These are phyloP conservation scores for Taurulus bubalis DNA, from an alignment of 2,113 vertebrate genomes.

Conservation along the genomic window DNA sequence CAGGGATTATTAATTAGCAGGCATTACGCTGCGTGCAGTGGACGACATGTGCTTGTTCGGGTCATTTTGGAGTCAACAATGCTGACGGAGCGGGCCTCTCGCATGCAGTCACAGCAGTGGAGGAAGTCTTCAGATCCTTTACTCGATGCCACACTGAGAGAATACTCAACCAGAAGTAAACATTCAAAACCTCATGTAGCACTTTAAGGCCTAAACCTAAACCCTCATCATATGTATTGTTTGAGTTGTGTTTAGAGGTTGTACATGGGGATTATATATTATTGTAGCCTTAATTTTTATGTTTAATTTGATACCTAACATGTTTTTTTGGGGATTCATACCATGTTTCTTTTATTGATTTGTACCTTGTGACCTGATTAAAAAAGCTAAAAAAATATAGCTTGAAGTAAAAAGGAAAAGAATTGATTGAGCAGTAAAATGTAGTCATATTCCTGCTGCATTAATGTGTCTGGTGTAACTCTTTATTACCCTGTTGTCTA, in stretches of 20 bases:
- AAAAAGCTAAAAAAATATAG: neutral
- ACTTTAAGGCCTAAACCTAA: too few species aligned
- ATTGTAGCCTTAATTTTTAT: too few species aligned
- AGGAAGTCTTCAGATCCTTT: neutral
- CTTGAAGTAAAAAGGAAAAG: neutral
- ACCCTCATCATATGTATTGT: too few species aligned
- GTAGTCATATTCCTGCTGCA: neutral
- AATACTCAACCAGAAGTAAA: neutral
- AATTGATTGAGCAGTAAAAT: neutral
- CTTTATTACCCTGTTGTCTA: neutral
- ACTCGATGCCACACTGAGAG: neutral
- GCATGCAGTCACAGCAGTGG: neutral
- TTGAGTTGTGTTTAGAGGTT: too few species aligned
- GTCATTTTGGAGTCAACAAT: slow-evolving; percentile 31
- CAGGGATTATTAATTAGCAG: slow-evolving; percentile 61
- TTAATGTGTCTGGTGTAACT: neutral
- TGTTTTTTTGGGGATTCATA: too few species aligned
- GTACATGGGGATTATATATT: too few species aligned
- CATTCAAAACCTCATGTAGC: neutral
- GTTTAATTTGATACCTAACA: too few species aligned
- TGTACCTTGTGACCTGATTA: too few species aligned
- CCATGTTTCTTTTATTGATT: too few species aligned
- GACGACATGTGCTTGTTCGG: neutral
- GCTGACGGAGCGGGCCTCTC: slow-evolving; percentile 9
- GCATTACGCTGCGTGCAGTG: neutral